These are phyloP conservation scores for Magallana nippona DNA, from an alignment of 2,888 invertebrate genomes.

Conservation along the genomic window DNA sequence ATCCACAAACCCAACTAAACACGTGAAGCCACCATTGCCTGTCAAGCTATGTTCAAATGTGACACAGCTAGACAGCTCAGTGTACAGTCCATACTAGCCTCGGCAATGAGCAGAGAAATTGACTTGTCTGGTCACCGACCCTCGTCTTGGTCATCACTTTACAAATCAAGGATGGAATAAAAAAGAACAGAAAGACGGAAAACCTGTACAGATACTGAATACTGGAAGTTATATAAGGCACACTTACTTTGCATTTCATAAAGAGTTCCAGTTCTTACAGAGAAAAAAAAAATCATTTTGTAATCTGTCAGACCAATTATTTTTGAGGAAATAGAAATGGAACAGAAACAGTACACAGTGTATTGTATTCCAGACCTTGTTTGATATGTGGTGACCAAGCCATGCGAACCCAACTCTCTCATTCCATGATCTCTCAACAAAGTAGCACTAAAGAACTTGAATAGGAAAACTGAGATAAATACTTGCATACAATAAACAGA, in stretches of 20 bases:
- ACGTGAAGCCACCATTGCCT: neutral
- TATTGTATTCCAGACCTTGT: conserved; percentile 2
- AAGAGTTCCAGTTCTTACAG: neutral
- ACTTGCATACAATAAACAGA: conserved; percentile 20
- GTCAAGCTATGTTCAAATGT: neutral
- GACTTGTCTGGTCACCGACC: neutral
- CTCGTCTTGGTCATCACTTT: neutral
- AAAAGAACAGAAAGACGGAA: neutral
- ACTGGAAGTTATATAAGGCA: conserved; percentile 11
- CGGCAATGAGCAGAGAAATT: neutral
- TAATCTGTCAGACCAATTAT: neutral
- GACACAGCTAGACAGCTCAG: neutral
- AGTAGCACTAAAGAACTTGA: conserved; percentile 13
- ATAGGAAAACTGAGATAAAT: conserved; percentile 4
- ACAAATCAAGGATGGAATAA: conserved; percentile 22
- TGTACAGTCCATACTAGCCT: neutral
- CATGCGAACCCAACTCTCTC: neutral
- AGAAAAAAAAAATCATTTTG: too few relatives aligned
- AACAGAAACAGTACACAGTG: neutral
- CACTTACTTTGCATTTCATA: neutral
- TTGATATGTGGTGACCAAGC: conserved; percentile 26
- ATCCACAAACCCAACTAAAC: conserved; percentile 2
- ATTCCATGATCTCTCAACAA: conserved; percentile 2
- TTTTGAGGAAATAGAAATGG: neutral
- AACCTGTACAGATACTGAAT: neutral